A percentile compares a stretch with the other conserved stretches of the same genome.
Evolutionary conservation across 2,113 vertebrate species (phyloP).

Genomic region (Rhinogobius similis): DNA sequence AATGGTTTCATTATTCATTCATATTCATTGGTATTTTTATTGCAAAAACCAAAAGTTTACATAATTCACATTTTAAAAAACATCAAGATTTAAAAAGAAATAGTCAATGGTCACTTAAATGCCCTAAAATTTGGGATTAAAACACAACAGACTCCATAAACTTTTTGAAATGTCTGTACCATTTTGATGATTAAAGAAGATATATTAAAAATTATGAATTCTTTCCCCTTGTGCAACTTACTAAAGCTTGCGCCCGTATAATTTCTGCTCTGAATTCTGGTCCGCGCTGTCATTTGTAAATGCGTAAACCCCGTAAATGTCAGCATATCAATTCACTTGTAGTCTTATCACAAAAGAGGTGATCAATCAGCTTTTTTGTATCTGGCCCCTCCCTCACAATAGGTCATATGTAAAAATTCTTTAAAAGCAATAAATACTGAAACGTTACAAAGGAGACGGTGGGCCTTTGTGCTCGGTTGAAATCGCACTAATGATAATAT

Average conservation of each 20-base stretch:
- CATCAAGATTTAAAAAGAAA: too few species aligned
- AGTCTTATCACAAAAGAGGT: neutral
- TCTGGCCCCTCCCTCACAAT: neutral
- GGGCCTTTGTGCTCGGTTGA: neutral
- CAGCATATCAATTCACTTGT: neutral
- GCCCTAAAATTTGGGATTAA: neutral
- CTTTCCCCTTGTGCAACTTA: neutral
- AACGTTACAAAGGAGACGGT: neutral
- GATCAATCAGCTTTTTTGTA: neutral
- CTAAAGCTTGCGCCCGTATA: neutral
- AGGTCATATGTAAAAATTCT: slow-evolving; percentile 1
- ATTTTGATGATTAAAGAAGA: neutral
- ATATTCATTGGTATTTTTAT: too few species aligned
- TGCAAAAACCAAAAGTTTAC: too few species aligned
- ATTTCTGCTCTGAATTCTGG: neutral
- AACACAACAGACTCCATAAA: neutral
- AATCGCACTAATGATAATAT: neutral
- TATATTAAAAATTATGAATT: neutral
- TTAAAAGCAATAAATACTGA: neutral
- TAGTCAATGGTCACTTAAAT: too few species aligned
- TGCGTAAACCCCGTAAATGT: neutral
- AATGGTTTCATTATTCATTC: too few species aligned
- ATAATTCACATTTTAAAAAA: too few species aligned
- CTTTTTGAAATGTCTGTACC: neutral
- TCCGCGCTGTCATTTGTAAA: neutral